Base-by-base conservation (phyloP, 37 sponge, comb jelly and placozoan genomes). In the Aphrocallistes beatrix region DNA sequence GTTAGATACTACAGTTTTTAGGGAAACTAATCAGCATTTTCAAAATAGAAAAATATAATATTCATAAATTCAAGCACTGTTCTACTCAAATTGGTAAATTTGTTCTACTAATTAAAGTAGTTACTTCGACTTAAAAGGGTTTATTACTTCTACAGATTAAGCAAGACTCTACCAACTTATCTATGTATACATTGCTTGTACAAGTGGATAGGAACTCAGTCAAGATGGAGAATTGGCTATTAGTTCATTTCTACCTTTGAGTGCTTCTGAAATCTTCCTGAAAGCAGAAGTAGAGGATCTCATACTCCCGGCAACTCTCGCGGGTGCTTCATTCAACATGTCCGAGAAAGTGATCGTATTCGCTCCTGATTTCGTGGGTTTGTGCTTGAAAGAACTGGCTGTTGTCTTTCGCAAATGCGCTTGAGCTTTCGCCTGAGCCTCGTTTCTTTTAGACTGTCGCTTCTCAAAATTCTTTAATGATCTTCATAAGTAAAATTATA, bases 321-420 rank as follows among this genome's bases (percentile, higher is more conserved):
- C n/a, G 1, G 25, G 75, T 13, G 10, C n/a, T 3, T 60, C 75
- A 13, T 60, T 60, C n/a, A 60, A 60, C 75, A 60, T 60, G n/a
- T 60, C 75, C 10, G 75, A 60, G 75, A 60, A 32, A 21, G 75
- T 28, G 21, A 60, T 60, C 34, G 21, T 13, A 60, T 30, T 60
- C 3, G 28, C 75, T 13, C 75, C 75, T 3, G 75, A 60, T 60
- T 60, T 60, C 6, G 75, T 21, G 34, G 10, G 10, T 30, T 28
- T 60, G 21, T 60, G 10, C 75, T 60, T 60, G 75, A 25, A 60
- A 32, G 75, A 60, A 60, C 75, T 60, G n/a, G 75, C 21, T 28
- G 75, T 60, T 21, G 75, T 25, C n/a, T 60, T 60, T 30, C 75
- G 75, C 75, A 60, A 30, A 60, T 60, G 75, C n/a, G 75, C 75